Conservation (phyloP, 2,113 vertebrate genomes). For the Brienomyrus brachyistius region DNA sequence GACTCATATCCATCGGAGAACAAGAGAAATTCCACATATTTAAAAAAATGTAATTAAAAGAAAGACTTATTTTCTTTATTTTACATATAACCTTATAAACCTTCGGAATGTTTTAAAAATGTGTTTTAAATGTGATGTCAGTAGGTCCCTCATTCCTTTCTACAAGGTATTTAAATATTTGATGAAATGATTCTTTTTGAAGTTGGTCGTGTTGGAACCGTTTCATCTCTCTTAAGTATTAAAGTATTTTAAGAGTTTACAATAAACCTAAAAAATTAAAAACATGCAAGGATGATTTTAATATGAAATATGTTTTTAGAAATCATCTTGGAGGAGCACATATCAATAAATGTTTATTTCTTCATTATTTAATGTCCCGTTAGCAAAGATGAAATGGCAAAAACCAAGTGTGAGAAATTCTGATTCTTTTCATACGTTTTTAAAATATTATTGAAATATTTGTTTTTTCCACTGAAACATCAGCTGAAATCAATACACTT, state of each 20-base stretch:
- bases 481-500: not conserved
- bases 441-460: not conserved
- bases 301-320: not conserved
- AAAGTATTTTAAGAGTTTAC: not conserved
- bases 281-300: not conserved
- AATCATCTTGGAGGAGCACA: not conserved
- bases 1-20: not conserved
- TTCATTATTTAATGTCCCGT: not conserved
- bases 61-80: not conserved
- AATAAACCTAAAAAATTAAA: not conserved
- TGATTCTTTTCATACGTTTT: not conserved
- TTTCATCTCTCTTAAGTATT: not conserved
- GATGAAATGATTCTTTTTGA: not conserved
- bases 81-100: not conserved
- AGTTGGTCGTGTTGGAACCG: not conserved
- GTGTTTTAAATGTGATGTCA: not conserved
- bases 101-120: not conserved
- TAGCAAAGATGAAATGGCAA: not conserved
- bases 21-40: not conserved
- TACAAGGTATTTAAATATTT: not conserved
- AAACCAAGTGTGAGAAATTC: not conserved
- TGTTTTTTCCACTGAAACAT: not conserved
- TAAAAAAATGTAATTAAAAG: not conserved
- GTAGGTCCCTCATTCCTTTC: not conserved
- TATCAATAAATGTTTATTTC: not conserved